Base-by-base conservation (phyloP, 1,140 invertebrate species). In the Cephus cinctus region DNA sequence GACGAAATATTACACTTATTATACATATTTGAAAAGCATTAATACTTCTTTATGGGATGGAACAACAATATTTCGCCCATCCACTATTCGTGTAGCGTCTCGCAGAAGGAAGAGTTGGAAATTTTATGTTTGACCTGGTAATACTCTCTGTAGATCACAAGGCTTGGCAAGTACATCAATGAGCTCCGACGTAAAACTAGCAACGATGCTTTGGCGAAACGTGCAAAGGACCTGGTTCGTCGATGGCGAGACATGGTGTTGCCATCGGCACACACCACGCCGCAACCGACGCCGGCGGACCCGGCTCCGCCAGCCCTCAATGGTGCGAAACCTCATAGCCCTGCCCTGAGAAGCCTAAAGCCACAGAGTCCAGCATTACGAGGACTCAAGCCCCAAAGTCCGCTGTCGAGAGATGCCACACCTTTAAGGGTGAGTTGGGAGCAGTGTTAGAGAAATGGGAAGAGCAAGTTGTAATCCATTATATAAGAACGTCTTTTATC, bases 161-260 rank as follows among this genome's bases (percentile, higher is more conserved):
- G 94, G 84, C 81, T 98, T 72, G 94, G 93, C n/a, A 92, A 90
- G 75, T 86, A 90, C 66, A 89, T 97, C 64, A 97, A 97, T 77
- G 90, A 95, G 74, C 76, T 96, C 16, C 81, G 94, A 41, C 79
- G 89, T 46, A 90, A 92, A 71, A 93, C 92, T 23, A 84, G 78
- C 35, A 86, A 90, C 73, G 86, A 92, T 59, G 81, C 83, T 30
- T 78, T 98, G 66, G 92, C 92, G 18, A 87, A 88, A 59, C 81
- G 94, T 54, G 90, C 91, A 11, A 96, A 96, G 73, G 87, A 91
- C 69, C 78, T 97, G 65, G 84, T 98, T 22, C 90, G 92, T 60
- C 83, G 86, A 77, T 98, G 94, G 94, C 84, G 93, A 56, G 86
- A 88, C 76, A 83, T 91, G 75, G 79, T 92, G 54, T 74, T 87